Evolutionary conservation across 2,888 invertebrate species (phyloP).

Genomic region (Lampropteryx suffumata): DNA sequence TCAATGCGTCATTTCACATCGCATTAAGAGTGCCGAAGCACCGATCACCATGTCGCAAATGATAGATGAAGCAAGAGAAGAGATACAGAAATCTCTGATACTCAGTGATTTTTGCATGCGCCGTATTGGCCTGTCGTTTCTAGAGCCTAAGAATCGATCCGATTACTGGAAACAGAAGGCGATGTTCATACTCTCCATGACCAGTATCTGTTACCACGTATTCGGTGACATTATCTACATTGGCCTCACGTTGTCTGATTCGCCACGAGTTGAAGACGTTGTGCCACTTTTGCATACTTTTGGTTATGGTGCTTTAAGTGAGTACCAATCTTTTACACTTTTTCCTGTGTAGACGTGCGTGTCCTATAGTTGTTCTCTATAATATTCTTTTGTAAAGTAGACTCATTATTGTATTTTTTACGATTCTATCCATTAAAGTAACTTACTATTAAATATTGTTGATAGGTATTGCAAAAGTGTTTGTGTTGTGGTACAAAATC

Average conservation of each 20-base stretch:
- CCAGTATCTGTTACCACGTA: constrained; percentile 66
- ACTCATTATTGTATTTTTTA: too few species aligned
- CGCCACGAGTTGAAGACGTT: constrained; percentile 72
- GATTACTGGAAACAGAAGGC: constrained; percentile 54
- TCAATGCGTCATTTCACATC: too few species aligned
- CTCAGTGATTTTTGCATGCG: constrained; percentile 64
- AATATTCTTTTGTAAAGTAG: not conserved
- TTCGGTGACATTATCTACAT: constrained; percentile 71
- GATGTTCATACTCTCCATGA: constrained; percentile 57
- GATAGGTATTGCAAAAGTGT: constrained; percentile 63
- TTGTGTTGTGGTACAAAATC: constrained; percentile 70
- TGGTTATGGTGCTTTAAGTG: constrained; percentile 74
- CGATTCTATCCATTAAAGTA: too few species aligned
- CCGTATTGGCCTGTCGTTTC: constrained; percentile 64
- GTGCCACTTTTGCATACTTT: constrained; percentile 75
- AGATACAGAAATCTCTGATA: constrained; percentile 62
- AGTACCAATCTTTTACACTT: constrained; percentile 42
- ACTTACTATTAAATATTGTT: not conserved
- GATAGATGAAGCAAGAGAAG: constrained; percentile 55
- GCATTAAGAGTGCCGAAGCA: not conserved
- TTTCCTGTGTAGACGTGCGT: constrained; percentile 30
- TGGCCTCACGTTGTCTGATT: constrained; percentile 63
- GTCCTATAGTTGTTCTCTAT: not conserved
- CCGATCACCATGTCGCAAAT: constrained; percentile 48
- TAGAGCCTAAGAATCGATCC: constrained; percentile 43